Conservation (phyloP, 1,140 invertebrate genomes). For the Portunus trituberculatus region DNA sequence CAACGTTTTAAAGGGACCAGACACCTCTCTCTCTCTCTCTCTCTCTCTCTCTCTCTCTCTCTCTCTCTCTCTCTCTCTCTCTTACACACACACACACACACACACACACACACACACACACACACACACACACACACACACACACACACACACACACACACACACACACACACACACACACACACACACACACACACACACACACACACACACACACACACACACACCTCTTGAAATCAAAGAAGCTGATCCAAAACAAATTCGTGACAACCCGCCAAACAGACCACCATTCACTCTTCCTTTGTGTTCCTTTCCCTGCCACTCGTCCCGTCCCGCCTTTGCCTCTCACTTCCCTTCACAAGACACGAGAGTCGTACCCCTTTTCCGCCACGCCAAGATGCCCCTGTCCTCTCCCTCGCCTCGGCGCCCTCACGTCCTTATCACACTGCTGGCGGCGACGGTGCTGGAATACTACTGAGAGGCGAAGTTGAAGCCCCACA, state of each 20-base stretch:
- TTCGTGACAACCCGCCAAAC: background rate
- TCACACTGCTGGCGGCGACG: too few relatives aligned
- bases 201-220: too few relatives aligned
- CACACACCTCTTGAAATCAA: background rate
- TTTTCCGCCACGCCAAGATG: background rate
- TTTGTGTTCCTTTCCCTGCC: background rate
- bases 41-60: background rate
- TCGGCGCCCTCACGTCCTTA: background rate
- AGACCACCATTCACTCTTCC: background rate
- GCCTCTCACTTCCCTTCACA: background rate
- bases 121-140: too few relatives aligned
- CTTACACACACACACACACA: background rate
- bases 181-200: too few relatives aligned
- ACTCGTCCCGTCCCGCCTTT: background rate
- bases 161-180: too few relatives aligned
- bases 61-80: conserved; percentile 12
- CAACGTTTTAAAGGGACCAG: too few relatives aligned
- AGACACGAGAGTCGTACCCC: background rate
- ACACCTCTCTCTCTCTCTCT: background rate
- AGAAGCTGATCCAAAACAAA: background rate
- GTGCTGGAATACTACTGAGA: background rate
- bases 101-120: too few relatives aligned
- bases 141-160: too few relatives aligned
- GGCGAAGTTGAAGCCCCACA: background rate
- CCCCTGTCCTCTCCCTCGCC: background rate